Evolutionary conservation across 2,113 vertebrate genomes (phyloP).

Genomic region (Callopanchax toddi): DNA sequence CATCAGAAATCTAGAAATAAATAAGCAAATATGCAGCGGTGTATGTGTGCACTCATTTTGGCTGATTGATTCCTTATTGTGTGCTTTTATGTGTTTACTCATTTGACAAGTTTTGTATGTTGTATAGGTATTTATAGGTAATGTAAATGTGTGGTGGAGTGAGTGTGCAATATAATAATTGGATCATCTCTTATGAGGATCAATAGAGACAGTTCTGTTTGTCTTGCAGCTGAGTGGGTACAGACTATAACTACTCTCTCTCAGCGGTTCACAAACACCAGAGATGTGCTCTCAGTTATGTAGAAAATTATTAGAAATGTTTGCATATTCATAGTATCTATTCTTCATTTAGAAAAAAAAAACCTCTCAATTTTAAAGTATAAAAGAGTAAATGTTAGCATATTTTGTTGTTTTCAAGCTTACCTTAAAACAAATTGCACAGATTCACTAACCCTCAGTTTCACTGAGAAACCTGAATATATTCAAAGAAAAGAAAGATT

Average conservation of each 20-base stretch:
- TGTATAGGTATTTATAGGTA: neutral
- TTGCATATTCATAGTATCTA: no score
- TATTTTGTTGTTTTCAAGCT: no score
- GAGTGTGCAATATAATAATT: conserved; percentile 62
- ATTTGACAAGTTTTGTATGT: no score
- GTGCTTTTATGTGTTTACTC: neutral
- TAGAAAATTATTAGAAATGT: no score
- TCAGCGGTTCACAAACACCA: neutral
- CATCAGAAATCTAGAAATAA: neutral
- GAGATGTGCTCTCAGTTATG: no score
- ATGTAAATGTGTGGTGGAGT: conserved; percentile 16
- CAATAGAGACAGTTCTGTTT: conserved; percentile 55
- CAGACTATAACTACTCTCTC: neutral
- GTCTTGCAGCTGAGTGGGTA: conserved; percentile 39
- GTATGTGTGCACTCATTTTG: neutral
- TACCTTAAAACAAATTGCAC: no score
- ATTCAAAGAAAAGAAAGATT: no score
- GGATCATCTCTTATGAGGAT: conserved; percentile 64
- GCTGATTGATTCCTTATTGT: neutral
- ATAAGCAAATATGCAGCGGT: neutral
- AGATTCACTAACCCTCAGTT: no score
- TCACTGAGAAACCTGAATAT: no score
- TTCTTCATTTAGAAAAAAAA: no score
- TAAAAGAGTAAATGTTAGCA: no score
- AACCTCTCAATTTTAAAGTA: no score